Conservation (phyloP, 1,140 invertebrate genomes). For the Drosophila repletoides region DNA sequence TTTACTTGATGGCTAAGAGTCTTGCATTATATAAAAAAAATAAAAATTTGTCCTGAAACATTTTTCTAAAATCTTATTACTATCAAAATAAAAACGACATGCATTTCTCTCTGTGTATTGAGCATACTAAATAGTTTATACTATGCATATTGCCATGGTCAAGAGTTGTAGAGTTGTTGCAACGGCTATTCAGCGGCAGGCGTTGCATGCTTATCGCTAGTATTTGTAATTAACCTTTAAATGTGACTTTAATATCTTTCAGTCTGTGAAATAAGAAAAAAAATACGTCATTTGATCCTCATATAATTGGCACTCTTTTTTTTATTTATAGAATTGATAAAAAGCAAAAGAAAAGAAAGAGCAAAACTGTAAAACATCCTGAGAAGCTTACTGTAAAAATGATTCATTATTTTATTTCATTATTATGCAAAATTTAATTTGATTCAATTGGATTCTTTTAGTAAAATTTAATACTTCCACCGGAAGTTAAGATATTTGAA, state of each 20-base stretch:
- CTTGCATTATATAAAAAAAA: too few relatives aligned
- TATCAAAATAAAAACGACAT: too few relatives aligned
- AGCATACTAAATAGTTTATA: not conserved
- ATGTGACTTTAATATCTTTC: constrained; percentile 15
- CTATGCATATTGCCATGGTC: not conserved
- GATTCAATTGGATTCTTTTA: not conserved
- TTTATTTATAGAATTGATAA: constrained; percentile 14
- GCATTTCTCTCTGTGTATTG: too few relatives aligned
- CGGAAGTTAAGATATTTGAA: too few relatives aligned
- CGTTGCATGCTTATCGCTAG: constrained; percentile 17
- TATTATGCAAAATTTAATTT: not conserved
- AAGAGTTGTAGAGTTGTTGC: constrained; percentile 13
- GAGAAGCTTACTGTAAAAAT: not conserved
- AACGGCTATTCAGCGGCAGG: not conserved
- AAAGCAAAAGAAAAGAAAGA: not conserved
- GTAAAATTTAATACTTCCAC: too few relatives aligned
- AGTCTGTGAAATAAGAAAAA: not conserved
- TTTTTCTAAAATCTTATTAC: too few relatives aligned
- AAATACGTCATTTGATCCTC: not conserved
- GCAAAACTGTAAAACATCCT: too few relatives aligned
- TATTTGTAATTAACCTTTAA: constrained; percentile 44
- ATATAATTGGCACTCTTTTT: constrained; percentile 5
- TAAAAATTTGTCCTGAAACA: too few relatives aligned
- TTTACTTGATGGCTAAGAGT: too few relatives aligned
- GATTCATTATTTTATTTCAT: constrained; percentile 7